A percentile compares a stretch with the other conserved stretches of the same genome.
These are phyloP conservation scores for Mayetiola destructor DNA, from an alignment of 2,888 invertebrate species.

Conservation along the genomic window DNA sequence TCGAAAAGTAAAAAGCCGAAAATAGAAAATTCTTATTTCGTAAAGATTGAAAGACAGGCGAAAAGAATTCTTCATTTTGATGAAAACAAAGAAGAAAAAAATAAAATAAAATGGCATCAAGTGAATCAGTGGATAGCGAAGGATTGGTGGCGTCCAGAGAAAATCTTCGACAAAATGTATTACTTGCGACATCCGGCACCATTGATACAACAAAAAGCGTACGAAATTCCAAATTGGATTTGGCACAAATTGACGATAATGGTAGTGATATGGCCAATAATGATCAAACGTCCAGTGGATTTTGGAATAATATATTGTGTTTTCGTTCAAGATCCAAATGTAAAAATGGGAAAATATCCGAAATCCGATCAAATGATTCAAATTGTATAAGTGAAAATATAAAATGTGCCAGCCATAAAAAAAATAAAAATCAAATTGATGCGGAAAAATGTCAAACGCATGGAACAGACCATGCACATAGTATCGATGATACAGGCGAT, in stretches of 20 bases:
- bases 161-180: conserved; percentile 6
- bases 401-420: too few relatives aligned
- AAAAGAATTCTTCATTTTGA: too few relatives aligned
- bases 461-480: not conserved
- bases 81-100: too few relatives aligned
- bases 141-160: not conserved
- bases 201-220: not conserved
- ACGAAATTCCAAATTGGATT: not conserved
- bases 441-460: not conserved
- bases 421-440: conserved; percentile 9
- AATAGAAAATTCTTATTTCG: too few relatives aligned
- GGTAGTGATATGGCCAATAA: conserved; percentile 41
- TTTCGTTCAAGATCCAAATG: too few relatives aligned
- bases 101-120: not conserved
- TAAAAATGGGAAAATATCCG: too few relatives aligned
- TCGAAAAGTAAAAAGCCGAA: too few relatives aligned
- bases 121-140: not conserved
- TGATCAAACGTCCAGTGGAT: too few relatives aligned
- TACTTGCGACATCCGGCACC: not conserved
- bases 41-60: too few relatives aligned
- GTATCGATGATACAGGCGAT: conserved; percentile 8
- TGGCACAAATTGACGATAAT: conserved; percentile 20
- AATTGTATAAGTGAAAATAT: too few relatives aligned
- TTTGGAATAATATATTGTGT: too few relatives aligned
- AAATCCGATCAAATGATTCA: too few relatives aligned